Evolutionary conservation across 2,797 vertebrate species (phyloP).

Genomic region (Paramormyrops hopkinsi): DNA sequence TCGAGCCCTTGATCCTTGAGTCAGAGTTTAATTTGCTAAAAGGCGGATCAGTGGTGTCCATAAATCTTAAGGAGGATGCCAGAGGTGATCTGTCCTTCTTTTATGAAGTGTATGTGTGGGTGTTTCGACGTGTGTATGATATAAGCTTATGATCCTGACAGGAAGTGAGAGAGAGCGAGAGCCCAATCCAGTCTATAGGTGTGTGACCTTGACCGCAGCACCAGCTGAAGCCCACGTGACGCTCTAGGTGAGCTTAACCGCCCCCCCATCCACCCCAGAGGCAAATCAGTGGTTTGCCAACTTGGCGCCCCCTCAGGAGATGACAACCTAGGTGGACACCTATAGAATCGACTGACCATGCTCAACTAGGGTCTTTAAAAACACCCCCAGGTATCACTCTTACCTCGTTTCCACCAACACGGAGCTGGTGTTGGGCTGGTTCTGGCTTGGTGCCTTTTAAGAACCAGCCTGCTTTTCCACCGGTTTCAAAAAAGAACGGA

Average conservation of each 20-base stretch:
- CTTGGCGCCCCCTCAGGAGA: not conserved
- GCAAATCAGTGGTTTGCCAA: not conserved
- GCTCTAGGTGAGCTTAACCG: not conserved
- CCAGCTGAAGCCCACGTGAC: not conserved
- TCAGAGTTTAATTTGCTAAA: conserved; percentile 67
- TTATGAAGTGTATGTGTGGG: not conserved
- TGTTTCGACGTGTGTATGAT: not conserved
- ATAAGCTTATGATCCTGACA: not conserved
- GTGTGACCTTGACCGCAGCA: not conserved
- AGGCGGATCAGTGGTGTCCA: conserved; percentile 50
- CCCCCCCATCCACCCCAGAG: not conserved
- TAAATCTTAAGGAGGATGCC: conserved; percentile 61
- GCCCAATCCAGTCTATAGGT: not conserved
- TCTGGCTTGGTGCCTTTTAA: not conserved
- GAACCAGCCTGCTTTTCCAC: not conserved
- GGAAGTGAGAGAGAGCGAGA: not conserved
- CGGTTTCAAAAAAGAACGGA: not conserved
- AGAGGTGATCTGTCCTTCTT: conserved; percentile 42
- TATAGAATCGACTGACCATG: not conserved
- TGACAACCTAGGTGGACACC: not conserved
- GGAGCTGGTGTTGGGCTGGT: not conserved
- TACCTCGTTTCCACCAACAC: not conserved
- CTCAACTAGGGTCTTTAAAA: not conserved
- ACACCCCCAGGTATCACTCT: not conserved
- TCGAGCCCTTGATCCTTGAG: conserved; percentile 63